Base-by-base conservation (phyloP, 2,797 vertebrate genomes). In the Sciurus vulgaris region DNA sequence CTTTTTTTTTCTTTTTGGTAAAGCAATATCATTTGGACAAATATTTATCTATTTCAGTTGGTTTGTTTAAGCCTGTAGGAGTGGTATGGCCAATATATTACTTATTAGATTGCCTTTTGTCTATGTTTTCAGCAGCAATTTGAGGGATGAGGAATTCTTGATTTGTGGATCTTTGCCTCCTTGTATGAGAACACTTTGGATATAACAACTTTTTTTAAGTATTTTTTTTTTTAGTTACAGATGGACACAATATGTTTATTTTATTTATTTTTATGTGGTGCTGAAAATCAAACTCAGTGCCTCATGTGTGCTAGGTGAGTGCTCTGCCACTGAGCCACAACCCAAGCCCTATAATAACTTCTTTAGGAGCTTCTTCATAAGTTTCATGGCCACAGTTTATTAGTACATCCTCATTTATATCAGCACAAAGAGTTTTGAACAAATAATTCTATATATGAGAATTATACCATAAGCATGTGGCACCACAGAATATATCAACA, bases 21-120 rank as follows among this genome's bases (percentile, higher is more conserved):
- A 96, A 94, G 22, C 49, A 90, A 74, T 44, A 41, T 70, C 26
- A 81, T 78, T 91, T 88, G 44, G 84, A 38, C 30, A 93, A 91
- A 59, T 69, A 59, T 78, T 54, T 92, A 33, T 30, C 9, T 67
- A 51, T 73, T 74, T 86, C 12, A 79, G 24, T 85, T 79, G 67
- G 7, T 56, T 63, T 81, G 1, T 67, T 10, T 85, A 88, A 74
- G 4, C 15, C n/a, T 84, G 26, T 47, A 89, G 44, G 1, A 3
- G 7, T 49, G 8, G 11, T 77, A 54, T 79, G 33, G 11, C 59
- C 17, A 83, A 73, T 0, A 35, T 74, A 10, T n/a, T 86, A 61
- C n/a, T 63, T 74, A 63, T 13, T 85, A 90, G 10, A 56, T 47
- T 96, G 22, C 26, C 13, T 86, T 86, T 96, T 78, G 6, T 70